These are phyloP conservation scores for Aporrectodea caliginosa DNA, from an alignment of 1,140 invertebrate genomes.

Conservation along the genomic window DNA sequence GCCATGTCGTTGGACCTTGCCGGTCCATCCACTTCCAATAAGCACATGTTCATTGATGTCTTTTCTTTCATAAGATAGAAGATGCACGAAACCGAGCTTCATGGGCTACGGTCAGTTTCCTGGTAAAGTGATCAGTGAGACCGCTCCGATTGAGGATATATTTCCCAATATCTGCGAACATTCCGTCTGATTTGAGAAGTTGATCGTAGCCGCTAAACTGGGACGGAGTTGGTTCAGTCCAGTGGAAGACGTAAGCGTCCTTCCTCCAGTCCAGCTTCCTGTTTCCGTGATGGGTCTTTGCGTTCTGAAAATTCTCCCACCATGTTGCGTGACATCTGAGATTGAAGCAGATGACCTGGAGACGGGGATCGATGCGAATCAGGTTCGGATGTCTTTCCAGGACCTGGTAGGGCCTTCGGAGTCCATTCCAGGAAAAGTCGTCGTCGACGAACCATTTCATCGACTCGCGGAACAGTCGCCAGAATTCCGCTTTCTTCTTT, in stretches of 20 bases:
- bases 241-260: constrained; percentile 32
- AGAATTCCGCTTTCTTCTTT: constrained; percentile 28
- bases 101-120: no score
- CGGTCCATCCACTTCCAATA: no score
- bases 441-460: constrained; percentile 32
- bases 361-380: constrained; percentile 24
- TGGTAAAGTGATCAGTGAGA: no score
- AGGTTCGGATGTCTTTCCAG: constrained; percentile 29
- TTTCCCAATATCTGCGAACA: constrained; percentile 29
- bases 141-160: no score
- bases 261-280: constrained; percentile 25
- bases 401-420: constrained; percentile 27
- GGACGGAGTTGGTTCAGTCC: constrained; percentile 29
- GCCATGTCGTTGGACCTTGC: no score
- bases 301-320: constrained; percentile 31
- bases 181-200: constrained; percentile 9
- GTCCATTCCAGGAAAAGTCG: constrained; percentile 33
- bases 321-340: constrained; percentile 30
- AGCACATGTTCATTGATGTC: no score
- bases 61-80: no score
- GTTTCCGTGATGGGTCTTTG: constrained; percentile 23
- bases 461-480: constrained; percentile 29
- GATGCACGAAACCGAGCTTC: no score
- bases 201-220: constrained; percentile 12
- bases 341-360: constrained; percentile 31